A percentile compares a stretch with the other conserved stretches of the same genome.
phyloP scores from a whole-genome alignment of 2,888 invertebrate genomes.

The Drepana falcataria region DNA sequence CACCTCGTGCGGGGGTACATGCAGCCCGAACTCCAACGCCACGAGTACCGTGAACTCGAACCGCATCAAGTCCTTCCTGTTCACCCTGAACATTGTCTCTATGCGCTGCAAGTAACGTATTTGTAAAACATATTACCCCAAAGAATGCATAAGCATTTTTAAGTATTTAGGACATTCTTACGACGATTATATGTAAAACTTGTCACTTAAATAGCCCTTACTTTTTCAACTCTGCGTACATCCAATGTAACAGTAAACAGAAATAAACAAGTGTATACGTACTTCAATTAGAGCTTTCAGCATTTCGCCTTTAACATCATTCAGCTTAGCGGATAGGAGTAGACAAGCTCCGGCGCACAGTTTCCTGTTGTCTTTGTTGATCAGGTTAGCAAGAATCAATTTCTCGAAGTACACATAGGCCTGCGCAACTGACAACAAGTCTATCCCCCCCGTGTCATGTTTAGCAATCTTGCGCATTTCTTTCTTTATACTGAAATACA shows the following conservation, averaged over 20 bases:
- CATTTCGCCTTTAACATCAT: conserved; percentile 95
- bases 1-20: conserved; percentile 94
- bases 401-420: conserved; percentile 99
- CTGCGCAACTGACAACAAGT: conserved; percentile 95
- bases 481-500: conserved; percentile 88
- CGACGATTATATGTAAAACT: no score
- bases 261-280: conserved; percentile 14
- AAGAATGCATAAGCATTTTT: no score
- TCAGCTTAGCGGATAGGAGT: conserved; percentile 95
- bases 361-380: conserved; percentile 97
- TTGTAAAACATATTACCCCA: no score
- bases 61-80: conserved; percentile 91
- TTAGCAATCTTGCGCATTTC: conserved; percentile 97
- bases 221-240: no score
- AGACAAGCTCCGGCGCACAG: conserved; percentile 97
- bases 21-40: conserved; percentile 95
- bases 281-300: conserved; percentile 94
- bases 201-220: no score
- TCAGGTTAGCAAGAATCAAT: conserved; percentile 92
- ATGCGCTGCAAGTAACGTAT: conserved; percentile 81
- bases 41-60: conserved; percentile 97
- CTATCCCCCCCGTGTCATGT: conserved; percentile 87
- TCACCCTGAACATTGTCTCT: conserved; percentile 93
- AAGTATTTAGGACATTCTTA: no score
- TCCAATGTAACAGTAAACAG: no score